phyloP scores from a whole-genome alignment of 92 coral and sea anemone genomes.

The Meandrina meandrites region DNA sequence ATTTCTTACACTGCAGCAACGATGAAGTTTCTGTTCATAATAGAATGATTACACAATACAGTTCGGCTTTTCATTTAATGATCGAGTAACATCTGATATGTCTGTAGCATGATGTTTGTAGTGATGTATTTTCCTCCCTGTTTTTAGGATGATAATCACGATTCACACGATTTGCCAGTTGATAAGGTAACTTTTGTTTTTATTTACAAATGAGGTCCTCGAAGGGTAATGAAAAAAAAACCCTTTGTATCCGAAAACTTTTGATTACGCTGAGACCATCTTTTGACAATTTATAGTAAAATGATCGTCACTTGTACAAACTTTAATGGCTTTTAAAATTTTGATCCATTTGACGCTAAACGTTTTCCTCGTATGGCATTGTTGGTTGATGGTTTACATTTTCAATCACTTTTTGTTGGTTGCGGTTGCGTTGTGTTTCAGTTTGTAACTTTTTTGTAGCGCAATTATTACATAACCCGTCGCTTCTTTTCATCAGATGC shows the following conservation, averaged over 20 bases:
- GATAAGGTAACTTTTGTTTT: slow-evolving; percentile 29
- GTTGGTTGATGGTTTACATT: too few relatives aligned
- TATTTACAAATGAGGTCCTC: background rate
- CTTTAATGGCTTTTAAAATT: too few relatives aligned
- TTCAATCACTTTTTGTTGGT: too few relatives aligned
- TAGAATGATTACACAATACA: background rate
- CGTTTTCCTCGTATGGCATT: too few relatives aligned
- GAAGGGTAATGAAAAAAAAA: background rate
- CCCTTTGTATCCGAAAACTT: background rate
- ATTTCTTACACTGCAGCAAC: background rate
- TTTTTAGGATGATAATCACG: slow-evolving; percentile 70
- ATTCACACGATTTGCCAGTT: slow-evolving; percentile 42
- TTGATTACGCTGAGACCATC: background rate
- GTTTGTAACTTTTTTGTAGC: too few relatives aligned
- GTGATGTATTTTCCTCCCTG: background rate
- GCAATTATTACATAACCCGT: background rate
- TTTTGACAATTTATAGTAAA: background rate
- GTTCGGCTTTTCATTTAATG: background rate
- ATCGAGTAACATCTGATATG: background rate
- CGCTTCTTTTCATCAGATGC: background rate
- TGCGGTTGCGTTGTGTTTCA: too few relatives aligned
- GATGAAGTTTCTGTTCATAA: background rate
- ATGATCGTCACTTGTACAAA: too few relatives aligned
- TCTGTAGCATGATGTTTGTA: background rate
- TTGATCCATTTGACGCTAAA: too few relatives aligned